Conservation (phyloP, 1,140 invertebrate species). For the Aphis gossypii region DNA sequence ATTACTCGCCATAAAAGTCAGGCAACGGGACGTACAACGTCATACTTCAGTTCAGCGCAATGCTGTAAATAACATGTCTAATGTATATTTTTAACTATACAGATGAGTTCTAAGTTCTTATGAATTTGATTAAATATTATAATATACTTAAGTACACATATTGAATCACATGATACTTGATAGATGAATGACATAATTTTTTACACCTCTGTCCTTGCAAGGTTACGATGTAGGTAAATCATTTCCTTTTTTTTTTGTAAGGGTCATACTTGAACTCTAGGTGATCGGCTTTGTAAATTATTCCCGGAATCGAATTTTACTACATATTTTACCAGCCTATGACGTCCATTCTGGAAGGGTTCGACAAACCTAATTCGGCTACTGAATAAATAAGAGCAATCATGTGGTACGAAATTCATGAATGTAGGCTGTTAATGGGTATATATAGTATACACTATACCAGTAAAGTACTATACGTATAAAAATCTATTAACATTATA, state of each 20-base stretch:
- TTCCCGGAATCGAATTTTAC: not conserved
- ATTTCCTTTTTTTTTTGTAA: not conserved
- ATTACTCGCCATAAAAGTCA: not conserved
- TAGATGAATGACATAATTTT: too few relatives aligned
- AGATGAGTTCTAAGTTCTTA: not conserved
- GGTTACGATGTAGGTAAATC: not conserved
- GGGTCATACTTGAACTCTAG: rapidly evolving
- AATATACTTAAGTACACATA: not conserved
- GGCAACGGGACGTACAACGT: not conserved
- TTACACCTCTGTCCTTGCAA: not conserved
- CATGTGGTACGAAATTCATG: not conserved
- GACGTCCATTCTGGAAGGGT: not conserved
- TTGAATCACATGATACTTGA: too few relatives aligned
- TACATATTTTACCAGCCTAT: not conserved
- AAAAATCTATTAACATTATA: conserved; percentile 20
- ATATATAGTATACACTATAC: not conserved
- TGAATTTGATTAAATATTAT: not conserved
- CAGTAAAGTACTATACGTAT: not conserved
- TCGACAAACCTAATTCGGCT: not conserved
- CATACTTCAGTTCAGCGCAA: not conserved
- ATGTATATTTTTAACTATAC: not conserved
- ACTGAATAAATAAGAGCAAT: not conserved
- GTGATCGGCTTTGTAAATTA: not conserved
- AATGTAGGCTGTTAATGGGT: conserved; percentile 8
- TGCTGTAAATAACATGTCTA: not conserved